These are phyloP conservation scores for Silurus asotus DNA, from an alignment of 2,113 vertebrate genomes.

Conservation along the genomic window DNA sequence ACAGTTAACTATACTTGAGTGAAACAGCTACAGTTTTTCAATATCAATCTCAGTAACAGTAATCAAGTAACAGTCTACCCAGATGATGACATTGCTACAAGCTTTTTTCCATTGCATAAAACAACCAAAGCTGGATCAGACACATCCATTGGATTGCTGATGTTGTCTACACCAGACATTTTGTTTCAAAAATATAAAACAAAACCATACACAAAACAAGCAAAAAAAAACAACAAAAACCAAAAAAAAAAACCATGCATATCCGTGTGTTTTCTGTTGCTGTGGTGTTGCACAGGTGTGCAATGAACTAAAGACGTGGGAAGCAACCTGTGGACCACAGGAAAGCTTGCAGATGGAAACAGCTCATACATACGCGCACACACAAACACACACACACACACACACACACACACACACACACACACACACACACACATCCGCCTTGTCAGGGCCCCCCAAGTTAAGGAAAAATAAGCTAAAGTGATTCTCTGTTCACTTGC, in stretches of 20 bases:
- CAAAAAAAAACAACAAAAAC: background rate
- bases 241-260: background rate
- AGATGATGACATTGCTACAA: background rate
- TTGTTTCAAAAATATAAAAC: background rate
- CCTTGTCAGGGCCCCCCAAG: constrained; percentile 22
- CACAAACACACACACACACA: background rate
- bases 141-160: background rate
- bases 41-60: too few relatives aligned
- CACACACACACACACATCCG: background rate
- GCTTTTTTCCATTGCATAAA: background rate
- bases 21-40: background rate
- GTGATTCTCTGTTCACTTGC: background rate
- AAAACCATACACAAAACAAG: background rate
- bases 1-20: background rate
- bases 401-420: background rate
- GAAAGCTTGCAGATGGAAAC: constrained; percentile 46
- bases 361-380: background rate
- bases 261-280: constrained; percentile 24
- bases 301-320: constrained; percentile 11
- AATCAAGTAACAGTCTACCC: background rate
- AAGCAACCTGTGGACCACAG: constrained; percentile 46
- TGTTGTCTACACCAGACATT: background rate
- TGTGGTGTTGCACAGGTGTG: constrained; percentile 41
- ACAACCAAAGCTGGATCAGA: background rate
- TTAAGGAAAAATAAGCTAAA: constrained; percentile 16